Conservation (phyloP, 2,113 vertebrate species). For the Corvus cornix region DNA sequence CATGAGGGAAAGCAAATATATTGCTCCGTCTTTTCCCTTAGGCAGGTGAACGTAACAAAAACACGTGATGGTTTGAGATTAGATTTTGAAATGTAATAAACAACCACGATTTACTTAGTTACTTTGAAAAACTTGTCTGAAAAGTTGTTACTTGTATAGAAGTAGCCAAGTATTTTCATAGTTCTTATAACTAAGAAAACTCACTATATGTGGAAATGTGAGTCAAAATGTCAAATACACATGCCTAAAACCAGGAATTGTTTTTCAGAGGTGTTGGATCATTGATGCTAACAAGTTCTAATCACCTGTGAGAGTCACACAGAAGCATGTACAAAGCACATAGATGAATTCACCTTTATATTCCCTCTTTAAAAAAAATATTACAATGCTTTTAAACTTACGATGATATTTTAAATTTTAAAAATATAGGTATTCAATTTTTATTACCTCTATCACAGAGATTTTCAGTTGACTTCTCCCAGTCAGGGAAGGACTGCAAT, state of each 20-base stretch:
- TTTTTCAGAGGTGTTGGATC: neutral
- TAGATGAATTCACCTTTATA: neutral
- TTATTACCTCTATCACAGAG: constrained; percentile 61
- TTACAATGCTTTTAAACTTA: neutral
- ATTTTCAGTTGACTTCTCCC: constrained; percentile 55
- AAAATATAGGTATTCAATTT: neutral
- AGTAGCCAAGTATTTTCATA: neutral
- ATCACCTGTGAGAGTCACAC: neutral
- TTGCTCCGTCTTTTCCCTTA: neutral
- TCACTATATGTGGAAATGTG: neutral
- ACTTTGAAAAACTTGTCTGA: neutral
- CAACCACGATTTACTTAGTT: neutral
- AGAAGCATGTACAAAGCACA: neutral
- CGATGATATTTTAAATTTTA: neutral
- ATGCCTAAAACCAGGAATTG: neutral
- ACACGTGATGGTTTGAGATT: neutral
- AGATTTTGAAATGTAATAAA: neutral
- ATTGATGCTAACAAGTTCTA: neutral
- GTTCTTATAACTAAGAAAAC: neutral
- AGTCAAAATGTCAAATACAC: neutral
- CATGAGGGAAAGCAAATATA: neutral
- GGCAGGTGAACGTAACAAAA: neutral
- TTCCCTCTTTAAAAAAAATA: neutral
- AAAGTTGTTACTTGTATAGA: neutral
- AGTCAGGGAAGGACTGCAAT: constrained; percentile 77